Base-by-base conservation (phyloP, 2,888 invertebrate genomes). In the Chironomus tentans region DNA sequence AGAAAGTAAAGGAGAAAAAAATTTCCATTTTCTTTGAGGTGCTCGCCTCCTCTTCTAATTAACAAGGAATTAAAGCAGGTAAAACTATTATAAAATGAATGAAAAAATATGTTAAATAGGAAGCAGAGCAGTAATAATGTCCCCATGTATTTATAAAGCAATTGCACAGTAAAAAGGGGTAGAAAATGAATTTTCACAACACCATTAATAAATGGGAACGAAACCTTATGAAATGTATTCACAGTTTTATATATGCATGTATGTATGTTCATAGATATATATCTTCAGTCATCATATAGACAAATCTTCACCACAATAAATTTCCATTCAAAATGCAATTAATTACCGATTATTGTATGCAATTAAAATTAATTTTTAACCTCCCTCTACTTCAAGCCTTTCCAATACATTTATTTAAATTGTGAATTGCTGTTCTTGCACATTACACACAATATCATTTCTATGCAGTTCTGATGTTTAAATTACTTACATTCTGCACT, bases 31-130 rank as follows among this genome's bases (percentile, higher is more conserved):
- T 10, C 38, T 38, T 38, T 38, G 38, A 38, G 38, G 38, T 10
- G 4, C 38, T 38, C 38, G 2, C 38, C 38, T 10, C 38, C 18
- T 18, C 56, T 24, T 68, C 74, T 74, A 68, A 74, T 74, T 74
- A 74, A 74, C 74, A 74, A 74, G 68, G 71, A 68, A 65, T 68
- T 68, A 68, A 74, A 68, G 68, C 74, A 74, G 74, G 74, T 74
- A 68, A 65, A 74, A 56, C 56, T 56, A 56, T 61, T 68, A 74
- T 61, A 61, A 50, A 72, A 72, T 72, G 72, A 24, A 46, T 74
- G 74, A 74, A 38, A 74, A 56, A 56, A 74, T 74, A 74, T 74
- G 74, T 68, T 47, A 47, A 68, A 74, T 21, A 74, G 28, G 5
- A 72, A 72, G 7, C 50, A 15, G 24, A 61, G 72, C 46, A 38